Conservation (phyloP, 2,113 vertebrate genomes). For the Antechinus flavipes region DNA sequence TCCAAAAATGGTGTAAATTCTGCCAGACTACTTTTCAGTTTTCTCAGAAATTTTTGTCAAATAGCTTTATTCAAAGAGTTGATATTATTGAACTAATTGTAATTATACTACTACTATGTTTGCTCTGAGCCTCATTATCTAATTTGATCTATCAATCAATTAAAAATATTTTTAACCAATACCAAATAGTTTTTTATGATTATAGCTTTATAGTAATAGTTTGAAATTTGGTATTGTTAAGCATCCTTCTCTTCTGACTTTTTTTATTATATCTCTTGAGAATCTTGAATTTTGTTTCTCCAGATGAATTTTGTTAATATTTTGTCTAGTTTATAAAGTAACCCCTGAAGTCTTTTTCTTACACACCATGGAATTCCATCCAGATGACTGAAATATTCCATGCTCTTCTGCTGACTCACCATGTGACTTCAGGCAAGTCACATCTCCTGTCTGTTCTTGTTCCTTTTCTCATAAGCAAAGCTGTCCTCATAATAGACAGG, state of each 20-base stretch:
- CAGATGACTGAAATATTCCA: slow-evolving; percentile 31
- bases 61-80: not conserved
- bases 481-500: not conserved
- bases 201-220: not conserved
- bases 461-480: slow-evolving; percentile 12
- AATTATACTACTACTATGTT: not conserved
- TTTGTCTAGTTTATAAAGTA: not conserved
- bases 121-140: not conserved
- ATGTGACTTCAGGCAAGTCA: slow-evolving; percentile 46
- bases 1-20: not conserved
- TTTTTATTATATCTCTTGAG: slow-evolving; percentile 1
- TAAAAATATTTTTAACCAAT: not conserved
- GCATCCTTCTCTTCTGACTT: slow-evolving; percentile 31
- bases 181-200: not conserved
- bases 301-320: not conserved
- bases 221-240: not conserved
- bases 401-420: slow-evolving; percentile 69
- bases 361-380: slow-evolving; percentile 67
- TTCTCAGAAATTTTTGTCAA: not conserved
- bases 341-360: not conserved
- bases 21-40: not conserved
- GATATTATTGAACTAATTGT: not conserved
- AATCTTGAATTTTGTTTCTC: not conserved
- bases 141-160: not conserved
- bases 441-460: slow-evolving; percentile 9